Base-by-base conservation (phyloP, 2,113 vertebrate species). In the Pogonocichla stellata region DNA sequence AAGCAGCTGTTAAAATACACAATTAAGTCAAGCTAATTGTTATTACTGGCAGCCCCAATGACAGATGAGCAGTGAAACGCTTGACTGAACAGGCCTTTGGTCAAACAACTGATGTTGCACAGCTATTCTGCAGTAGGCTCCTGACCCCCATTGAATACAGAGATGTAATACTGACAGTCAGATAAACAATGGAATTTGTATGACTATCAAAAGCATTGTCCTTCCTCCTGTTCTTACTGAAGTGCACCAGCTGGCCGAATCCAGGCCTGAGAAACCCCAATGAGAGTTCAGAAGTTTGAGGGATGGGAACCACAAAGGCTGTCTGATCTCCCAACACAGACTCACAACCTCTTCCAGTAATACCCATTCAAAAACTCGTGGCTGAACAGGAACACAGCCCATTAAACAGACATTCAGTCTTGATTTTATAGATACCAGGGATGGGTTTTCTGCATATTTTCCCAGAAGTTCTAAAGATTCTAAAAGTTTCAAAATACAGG, bases 21-120 rank as follows among this genome's bases (percentile, higher is more conserved):
- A 96, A 91, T 93, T 95, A 96, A 95, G 74, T 95, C 84, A 79
- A 87, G 58, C 70, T 96, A 94, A 95, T 97, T 95, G 84, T 95
- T 97, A 94, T 95, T 96, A 85, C 93, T 96, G 96, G 93, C 95
- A 96, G 71, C 19, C 33, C 40, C 85, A 90, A 58, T 77, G 94
- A 95, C 95, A 91, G 81, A 96, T 90, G 92, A 96, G 75, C 4
- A 8, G 71, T 71, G 87, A 92, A 95, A 96, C 0, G 8, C 87
- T 83, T 88, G 87, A 88, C 74, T 86, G 92, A 95, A 40, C 66
- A 95, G 64, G 87, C 42, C 71, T 86, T 73, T 70, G 81, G 87
- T 95, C 90, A 85, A 85, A 79, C 12, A 79, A 75, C 53, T 82
- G 74, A 62, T 50, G 82, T 60, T 90, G 54, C 74, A 33, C 10